Percentiles rank a stretch among this genome's conserved stretches.
Evolutionary conservation across 1,140 invertebrate genomes (phyloP).

Genomic region (Drosophila ficusphila): DNA sequence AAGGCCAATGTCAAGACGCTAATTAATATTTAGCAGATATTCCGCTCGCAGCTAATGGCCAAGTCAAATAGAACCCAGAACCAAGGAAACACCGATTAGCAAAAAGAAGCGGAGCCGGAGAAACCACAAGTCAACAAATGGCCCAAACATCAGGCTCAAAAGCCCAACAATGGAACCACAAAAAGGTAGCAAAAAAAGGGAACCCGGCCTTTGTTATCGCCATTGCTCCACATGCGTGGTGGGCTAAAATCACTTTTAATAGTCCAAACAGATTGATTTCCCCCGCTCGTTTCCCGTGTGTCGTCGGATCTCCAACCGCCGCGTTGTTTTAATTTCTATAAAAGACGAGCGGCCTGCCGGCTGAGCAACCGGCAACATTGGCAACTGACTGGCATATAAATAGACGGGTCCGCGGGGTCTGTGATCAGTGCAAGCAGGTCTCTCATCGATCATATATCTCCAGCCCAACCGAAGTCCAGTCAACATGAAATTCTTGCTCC

Average conservation of each 20-base stretch:
- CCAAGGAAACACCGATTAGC: constrained; percentile 53
- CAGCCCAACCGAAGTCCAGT: constrained; percentile 17
- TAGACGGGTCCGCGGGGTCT: constrained; percentile 53
- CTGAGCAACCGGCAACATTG: constrained; percentile 21
- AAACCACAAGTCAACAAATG: constrained; percentile 64
- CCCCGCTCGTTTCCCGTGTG: constrained; percentile 18
- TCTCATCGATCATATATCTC: constrained; percentile 59
- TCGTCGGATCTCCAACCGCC: constrained; percentile 29
- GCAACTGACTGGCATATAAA: constrained; percentile 58
- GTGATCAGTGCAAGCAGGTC: constrained; percentile 64
- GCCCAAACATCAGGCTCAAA: constrained; percentile 32
- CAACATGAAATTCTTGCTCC: constrained; percentile 76
- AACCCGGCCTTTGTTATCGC: constrained; percentile 43
- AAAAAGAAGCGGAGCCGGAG: constrained; percentile 22
- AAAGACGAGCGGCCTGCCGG: constrained; percentile 54
- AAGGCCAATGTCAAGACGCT: constrained; percentile 55
- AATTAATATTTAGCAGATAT: constrained; percentile 52
- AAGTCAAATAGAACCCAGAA: constrained; percentile 65
- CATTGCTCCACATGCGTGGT: constrained; percentile 63
- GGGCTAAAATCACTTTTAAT: constrained; percentile 78
- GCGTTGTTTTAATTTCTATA: constrained; percentile 71
- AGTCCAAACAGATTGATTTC: constrained; percentile 76
- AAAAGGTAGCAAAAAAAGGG: constrained; percentile 39
- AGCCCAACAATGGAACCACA: constrained; percentile 55
- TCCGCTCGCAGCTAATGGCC: constrained; percentile 49